Evolutionary conservation across 2,888 invertebrate species (phyloP).

Genomic region (Oligia strigilis): DNA sequence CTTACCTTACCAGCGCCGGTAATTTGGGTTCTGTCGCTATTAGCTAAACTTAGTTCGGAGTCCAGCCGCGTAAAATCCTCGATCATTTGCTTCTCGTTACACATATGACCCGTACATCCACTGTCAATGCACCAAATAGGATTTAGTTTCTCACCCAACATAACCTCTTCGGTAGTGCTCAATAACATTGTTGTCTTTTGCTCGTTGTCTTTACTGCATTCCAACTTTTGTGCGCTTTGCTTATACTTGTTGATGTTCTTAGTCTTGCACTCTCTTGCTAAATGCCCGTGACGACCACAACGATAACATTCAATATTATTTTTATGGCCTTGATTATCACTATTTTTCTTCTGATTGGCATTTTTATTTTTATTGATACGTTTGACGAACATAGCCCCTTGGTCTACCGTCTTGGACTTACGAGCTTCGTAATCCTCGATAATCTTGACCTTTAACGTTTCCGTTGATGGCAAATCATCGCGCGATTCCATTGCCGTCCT

Average conservation of each 20-base stretch:
- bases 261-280: slow-evolving; percentile 4
- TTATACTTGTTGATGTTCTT: neutral
- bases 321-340: no score
- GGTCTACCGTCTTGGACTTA: neutral
- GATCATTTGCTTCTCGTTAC: neutral
- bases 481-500: neutral
- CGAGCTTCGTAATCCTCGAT: slow-evolving; percentile 5
- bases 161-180: slow-evolving; percentile 5
- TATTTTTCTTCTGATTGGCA: no score
- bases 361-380: neutral
- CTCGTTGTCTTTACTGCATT: neutral
- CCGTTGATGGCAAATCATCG: no score
- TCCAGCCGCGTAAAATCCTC: neutral
- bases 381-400: slow-evolving; percentile 5
- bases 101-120: no score
- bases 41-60: slow-evolving; percentile 3
- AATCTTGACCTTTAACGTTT: neutral
- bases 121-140: no score
- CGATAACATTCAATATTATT: no score
- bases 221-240: neutral
- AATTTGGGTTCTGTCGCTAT: no score
- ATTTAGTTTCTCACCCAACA: no score
- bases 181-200: slow-evolving; percentile 10
- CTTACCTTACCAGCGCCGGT: neutral
- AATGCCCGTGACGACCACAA: slow-evolving; percentile 9